Percentiles rank a stretch among this genome's conserved stretches.
phyloP scores from a whole-genome alignment of 1,140 invertebrate genomes.

The Neodiprion lecontei region DNA sequence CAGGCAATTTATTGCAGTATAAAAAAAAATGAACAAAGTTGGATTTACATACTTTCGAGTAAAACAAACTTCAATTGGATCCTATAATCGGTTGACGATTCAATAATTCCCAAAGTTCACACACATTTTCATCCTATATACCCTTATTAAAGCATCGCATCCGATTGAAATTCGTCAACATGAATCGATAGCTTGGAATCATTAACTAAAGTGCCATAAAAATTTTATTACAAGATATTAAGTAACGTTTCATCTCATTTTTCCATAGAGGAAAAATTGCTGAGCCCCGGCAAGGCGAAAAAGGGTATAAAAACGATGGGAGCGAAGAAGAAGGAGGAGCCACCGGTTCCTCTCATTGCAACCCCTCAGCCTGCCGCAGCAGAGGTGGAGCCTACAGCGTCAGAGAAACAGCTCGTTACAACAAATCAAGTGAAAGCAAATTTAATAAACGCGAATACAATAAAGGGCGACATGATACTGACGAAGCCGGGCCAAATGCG shows the following conservation, averaged over 20 bases:
- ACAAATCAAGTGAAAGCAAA: constrained; percentile 58
- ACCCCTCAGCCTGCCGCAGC: neutral
- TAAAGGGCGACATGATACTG: constrained; percentile 57
- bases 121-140: too few species aligned
- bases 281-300: constrained; percentile 32
- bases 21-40: too few species aligned
- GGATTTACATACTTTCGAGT: too few species aligned
- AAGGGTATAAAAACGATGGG: constrained; percentile 44
- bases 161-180: too few species aligned
- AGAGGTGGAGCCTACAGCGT: constrained; percentile 23
- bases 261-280: neutral
- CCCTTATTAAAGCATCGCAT: too few species aligned
- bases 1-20: too few species aligned
- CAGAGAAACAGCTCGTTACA: constrained; percentile 50
- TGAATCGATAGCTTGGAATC: too few species aligned
- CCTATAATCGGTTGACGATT: too few species aligned
- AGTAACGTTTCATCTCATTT: neutral
- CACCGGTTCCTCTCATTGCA: constrained; percentile 24
- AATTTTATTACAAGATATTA: too few species aligned
- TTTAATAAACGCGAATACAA: constrained; percentile 57
- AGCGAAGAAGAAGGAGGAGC: constrained; percentile 50
- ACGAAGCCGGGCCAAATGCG: constrained; percentile 53
- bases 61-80: too few species aligned
- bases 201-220: too few species aligned
- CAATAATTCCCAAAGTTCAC: too few species aligned